Percentiles rank a stretch among this genome's conserved stretches.
These are phyloP conservation scores for Phalanger gymnotis DNA, from an alignment of 2,797 vertebrate genomes.

Conservation along the genomic window DNA sequence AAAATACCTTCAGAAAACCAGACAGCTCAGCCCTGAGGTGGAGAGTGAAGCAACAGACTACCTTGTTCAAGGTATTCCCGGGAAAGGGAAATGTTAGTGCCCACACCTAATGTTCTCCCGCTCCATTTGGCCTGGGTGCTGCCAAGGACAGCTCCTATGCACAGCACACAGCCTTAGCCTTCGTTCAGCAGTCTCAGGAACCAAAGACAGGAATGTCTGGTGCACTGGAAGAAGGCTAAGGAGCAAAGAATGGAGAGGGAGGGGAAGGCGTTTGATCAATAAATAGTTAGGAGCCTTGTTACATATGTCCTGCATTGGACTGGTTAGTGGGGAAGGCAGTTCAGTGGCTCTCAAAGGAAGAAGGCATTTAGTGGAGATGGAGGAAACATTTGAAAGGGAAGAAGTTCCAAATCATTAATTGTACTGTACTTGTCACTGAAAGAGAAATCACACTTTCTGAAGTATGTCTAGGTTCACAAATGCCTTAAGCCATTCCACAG, in stretches of 20 bases:
- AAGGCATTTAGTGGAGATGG: neutral
- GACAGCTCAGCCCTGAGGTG: slow-evolving; percentile 91
- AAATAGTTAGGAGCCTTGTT: neutral
- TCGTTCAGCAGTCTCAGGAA: neutral
- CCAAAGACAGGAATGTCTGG: neutral
- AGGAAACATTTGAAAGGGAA: neutral
- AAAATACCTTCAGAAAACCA: slow-evolving; percentile 96
- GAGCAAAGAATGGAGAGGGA: neutral
- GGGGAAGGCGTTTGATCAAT: neutral
- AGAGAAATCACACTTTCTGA: neutral
- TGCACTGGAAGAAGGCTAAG: neutral
- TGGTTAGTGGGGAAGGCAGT: neutral
- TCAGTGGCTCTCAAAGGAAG: neutral
- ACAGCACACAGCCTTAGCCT: neutral
- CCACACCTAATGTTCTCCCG: neutral
- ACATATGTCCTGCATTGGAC: neutral
- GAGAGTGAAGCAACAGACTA: slow-evolving; percentile 94
- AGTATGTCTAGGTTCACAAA: neutral
- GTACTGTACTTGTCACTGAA: neutral
- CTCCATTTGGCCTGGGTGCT: neutral
- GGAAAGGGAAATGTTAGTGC: accelerated
- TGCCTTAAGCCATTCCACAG: neutral
- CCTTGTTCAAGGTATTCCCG: slow-evolving; percentile 90
- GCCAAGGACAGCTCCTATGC: neutral
- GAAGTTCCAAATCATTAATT: neutral